Evolutionary conservation across 1,140 invertebrate genomes (phyloP), one percentile per base, ranked within the genome.

Genomic region (Papilio machaon): DNA sequence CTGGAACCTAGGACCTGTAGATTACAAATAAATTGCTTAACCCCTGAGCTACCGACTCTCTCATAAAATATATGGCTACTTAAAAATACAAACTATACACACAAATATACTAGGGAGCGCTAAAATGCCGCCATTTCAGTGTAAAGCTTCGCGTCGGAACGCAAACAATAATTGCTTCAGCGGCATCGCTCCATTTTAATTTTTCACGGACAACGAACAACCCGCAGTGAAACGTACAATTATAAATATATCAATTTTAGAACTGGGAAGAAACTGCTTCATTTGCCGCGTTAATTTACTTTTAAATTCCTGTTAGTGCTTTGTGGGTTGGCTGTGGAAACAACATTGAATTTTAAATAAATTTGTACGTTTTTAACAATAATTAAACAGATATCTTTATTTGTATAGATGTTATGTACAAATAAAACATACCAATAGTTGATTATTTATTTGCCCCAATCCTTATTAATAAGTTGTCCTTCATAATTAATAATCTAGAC

Each of bases 191-290:
- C 47, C 60, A 64, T 79, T 79, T 79, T 60, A 35, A 64, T 79
- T 79, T 79, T 79, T 79, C 77, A 46, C 58, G 47, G 58, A 38
- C 77, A 38, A 52, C 30, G 75, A 23, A 64, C 77, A 46, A 47
- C 77, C 47, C 58, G 77, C 60, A 64, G 10, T 35, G n/a, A 67
- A 79, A 38, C 58, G 84, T 83, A 86, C 85, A 90, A 89, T 92
- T 92, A 92, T 90, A 92, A 93, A 93, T 93, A 93, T 93, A 91
- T 93, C 90, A 93, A 93, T 93, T 93, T 91, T 87, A 90, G 89
- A 91, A 86, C 89, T 88, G 91, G 88, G 86, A 86, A 87, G 87
- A 85, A 86, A 84, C 80, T 85, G 81, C 79, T 84, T 80, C 82
- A 82, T 83, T 82, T 23, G 76, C 23, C 13, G n/a, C 81, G 88